Conservation (phyloP, 2,113 vertebrate genomes). For the Eretmochelys imbricata region DNA sequence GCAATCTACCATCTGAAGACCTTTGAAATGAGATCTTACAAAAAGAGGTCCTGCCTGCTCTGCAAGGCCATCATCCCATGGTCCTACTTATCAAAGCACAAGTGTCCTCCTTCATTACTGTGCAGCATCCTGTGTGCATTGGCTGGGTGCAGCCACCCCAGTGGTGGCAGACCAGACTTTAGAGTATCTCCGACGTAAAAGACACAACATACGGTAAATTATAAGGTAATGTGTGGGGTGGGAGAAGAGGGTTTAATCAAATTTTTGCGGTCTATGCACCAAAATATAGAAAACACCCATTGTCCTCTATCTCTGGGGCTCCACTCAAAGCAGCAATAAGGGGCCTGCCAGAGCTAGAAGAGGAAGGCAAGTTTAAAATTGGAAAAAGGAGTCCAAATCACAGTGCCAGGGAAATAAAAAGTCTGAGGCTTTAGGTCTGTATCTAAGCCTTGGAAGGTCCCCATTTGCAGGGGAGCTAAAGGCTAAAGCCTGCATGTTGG, state of each 20-base stretch:
- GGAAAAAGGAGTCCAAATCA: rapidly evolving
- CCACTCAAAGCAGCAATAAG: rapidly evolving
- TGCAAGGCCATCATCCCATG: not conserved
- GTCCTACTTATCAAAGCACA: not conserved
- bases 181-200: not conserved
- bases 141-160: not conserved
- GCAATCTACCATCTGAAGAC: not conserved
- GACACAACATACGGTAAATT: not conserved
- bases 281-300: rapidly evolving
- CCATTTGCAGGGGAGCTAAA: not conserved
- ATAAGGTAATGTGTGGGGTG: not conserved
- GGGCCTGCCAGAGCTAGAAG: not conserved
- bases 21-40: not conserved
- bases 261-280: not conserved
- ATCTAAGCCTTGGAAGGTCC: not conserved
- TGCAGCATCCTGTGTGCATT: not conserved
- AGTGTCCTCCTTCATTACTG: not conserved
- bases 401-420: not conserved
- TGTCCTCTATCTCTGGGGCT: rapidly evolving
- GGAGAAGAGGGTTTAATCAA: not conserved
- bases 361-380: not conserved
- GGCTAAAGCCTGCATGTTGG: not conserved
- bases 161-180: not conserved
- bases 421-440: not conserved
- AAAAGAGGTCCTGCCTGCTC: not conserved